phyloP scores from a whole-genome alignment of 2,888 invertebrate genomes.

The Catonia carolina region DNA sequence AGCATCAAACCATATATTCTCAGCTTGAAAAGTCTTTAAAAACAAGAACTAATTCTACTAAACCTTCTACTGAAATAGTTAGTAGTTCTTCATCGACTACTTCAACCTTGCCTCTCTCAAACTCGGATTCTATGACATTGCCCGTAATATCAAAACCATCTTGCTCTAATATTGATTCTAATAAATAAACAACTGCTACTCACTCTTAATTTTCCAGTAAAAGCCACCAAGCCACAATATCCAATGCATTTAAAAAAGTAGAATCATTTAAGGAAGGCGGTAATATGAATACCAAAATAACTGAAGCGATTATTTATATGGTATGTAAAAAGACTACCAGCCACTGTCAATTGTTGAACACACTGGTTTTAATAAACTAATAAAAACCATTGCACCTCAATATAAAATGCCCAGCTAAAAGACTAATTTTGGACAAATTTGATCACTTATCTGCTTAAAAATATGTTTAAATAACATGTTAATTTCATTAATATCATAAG shows the following conservation, averaged over 20 bases:
- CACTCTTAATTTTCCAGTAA: constrained; percentile 1
- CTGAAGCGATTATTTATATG: background rate
- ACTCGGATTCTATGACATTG: background rate
- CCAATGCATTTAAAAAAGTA: constrained; percentile 1
- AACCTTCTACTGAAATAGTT: constrained; percentile 1
- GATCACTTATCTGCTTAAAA: constrained; percentile 11
- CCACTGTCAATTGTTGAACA: constrained; percentile 11
- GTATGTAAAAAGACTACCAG: constrained; percentile 2
- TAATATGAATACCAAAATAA: background rate
- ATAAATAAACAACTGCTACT: background rate
- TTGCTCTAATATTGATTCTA: constrained; percentile 5
- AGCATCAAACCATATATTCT: background rate
- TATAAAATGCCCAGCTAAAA: constrained; percentile 19
- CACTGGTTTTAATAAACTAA: constrained; percentile 18
- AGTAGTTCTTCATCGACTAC: background rate
- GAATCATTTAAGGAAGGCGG: constrained; percentile 3
- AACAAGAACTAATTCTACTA: background rate
- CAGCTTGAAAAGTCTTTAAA: constrained; percentile 2
- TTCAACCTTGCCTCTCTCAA: constrained; percentile 2
- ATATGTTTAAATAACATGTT: too few relatives aligned
- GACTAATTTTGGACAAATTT: constrained; percentile 13
- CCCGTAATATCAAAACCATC: constrained; percentile 4
- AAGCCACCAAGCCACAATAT: constrained; percentile 5
- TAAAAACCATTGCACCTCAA: constrained; percentile 18
- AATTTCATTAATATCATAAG: too few relatives aligned